Evolutionary conservation across 2,797 vertebrate genomes (phyloP), one percentile per base, ranked within the genome.

Genomic region (Avahi laniger): DNA sequence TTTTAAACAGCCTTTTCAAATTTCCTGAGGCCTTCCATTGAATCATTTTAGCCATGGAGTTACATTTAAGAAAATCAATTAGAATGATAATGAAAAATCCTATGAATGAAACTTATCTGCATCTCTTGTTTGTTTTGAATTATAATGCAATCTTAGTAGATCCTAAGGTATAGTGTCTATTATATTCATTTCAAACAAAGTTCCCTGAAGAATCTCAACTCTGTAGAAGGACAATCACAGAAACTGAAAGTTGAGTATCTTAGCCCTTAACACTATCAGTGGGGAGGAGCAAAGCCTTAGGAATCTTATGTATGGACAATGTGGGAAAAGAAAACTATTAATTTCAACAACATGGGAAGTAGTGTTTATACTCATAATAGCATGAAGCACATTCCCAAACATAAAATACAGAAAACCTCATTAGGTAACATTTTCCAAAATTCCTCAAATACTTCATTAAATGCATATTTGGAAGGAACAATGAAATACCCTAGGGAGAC

Each of bases 1-100:
- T 82, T 95, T 94, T 79, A 50, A 88, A 93, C 15, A 75, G 41
- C 11, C 7, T 14, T 89, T 87, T 90, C 54, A 81, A 72, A 83
- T 48, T 41, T 83, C 30, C 28, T 69, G 30, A 89, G 35, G 2
- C 18, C 24, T 67, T 75, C 28, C n/a, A 43, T 5, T 65, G 73
- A 93, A 63, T 73, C 33, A 75, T 80, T 52, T 54, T 41, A 4
- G 52, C 8, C 35, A 83, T 7, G 22, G 5, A 80, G 10, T 65
- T 94, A 54, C 82, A 94, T 83, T 89, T 78, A 72, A 85, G 50
- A 82, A 85, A 88, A 91, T 75, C 18, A 0, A 38, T 89, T 59
- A 4, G 18, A 81, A 18, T 20, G 46, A 70, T 84, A 89, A 94
- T 94, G 33, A 94, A 94, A 1, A 79, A 43, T 90, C 28, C 7